Percentiles rank a stretch among this genome's conserved stretches.
Conservation (phyloP, 2,797 vertebrate species). For the Megaceryle alcyon region DNA sequence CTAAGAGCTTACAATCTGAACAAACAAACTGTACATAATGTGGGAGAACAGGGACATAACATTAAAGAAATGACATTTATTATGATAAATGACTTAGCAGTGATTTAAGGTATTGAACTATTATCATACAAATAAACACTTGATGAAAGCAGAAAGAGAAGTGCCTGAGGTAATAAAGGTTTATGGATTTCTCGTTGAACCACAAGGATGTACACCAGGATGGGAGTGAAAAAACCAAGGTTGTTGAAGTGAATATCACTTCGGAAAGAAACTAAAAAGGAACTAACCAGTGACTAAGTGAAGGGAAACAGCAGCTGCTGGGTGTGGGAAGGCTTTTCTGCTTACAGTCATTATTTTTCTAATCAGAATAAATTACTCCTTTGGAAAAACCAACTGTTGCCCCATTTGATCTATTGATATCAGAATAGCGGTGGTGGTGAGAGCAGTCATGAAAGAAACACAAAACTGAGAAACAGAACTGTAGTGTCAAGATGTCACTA, state of each 20-base stretch:
- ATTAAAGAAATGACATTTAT: slow-evolving; percentile 16
- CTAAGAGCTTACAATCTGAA: not conserved
- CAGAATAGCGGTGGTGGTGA: not conserved
- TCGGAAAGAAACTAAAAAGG: not conserved
- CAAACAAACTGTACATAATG: not conserved
- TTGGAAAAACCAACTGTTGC: not conserved
- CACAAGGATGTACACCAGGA: slow-evolving; percentile 3
- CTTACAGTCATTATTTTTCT: not conserved
- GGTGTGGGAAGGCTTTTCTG: not conserved
- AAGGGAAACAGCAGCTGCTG: not conserved
- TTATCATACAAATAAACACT: slow-evolving; percentile 53
- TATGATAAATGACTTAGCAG: slow-evolving; percentile 11
- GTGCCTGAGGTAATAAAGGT: not conserved
- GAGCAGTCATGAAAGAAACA: not conserved
- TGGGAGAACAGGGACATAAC: not conserved
- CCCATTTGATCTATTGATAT: not conserved
- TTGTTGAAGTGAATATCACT: not conserved
- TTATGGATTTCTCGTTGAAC: slow-evolving; percentile 31
- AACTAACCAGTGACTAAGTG: not conserved
- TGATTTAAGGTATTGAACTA: not conserved
- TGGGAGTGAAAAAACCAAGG: not conserved
- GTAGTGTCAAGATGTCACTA: not conserved
- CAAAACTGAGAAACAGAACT: not conserved
- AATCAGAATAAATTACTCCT: not conserved
- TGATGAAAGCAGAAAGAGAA: slow-evolving; percentile 31